Base-by-base conservation (phyloP, 1,140 invertebrate genomes). In the Temnothorax longispinosus region DNA sequence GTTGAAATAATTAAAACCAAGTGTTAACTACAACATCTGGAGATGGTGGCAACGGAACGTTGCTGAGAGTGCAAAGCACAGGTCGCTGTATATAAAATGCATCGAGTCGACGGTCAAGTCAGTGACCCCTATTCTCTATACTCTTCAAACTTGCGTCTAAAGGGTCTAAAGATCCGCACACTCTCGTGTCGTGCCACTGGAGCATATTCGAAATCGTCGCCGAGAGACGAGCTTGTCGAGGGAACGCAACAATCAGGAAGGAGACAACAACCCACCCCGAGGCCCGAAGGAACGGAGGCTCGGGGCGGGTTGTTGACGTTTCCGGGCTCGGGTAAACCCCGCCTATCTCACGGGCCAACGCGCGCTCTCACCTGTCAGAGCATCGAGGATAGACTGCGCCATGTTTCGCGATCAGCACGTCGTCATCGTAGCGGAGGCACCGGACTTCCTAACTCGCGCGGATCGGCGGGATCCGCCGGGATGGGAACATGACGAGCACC, bases 381-480 rank as follows among this genome's bases (percentile, higher is more conserved):
- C 92, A 87, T 95, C 94, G 86, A 95, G 94, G 85, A 95, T 94
- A 85, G 93, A 93, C 44, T 94, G 93, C 88, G 94, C 93, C 94
- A 95, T 95, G 67, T 87, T 88, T 90, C 72, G 72, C 41, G 75
- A 80, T 85, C 87, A 77, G 77, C 60, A 60, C 67, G 74, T 35
- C n/a, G 38, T 87, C 75, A 88, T 92, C 87, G 85, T 92, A 82
- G n/a, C 54, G 27, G 54, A 21, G 8, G 32, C 69, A 69, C 58
- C 50, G 88, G 88, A 82, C 69, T 52, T 1, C 54, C 72, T 62
- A 65, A 50, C 76, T 74, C 86, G 88, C 78, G 88, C 67, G 50
- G 87, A 38, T 82, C 62, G 58, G 84, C 75, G 87, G 64, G 35
- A 81, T 76, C 64, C 88, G 76, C 67, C 86, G 65, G 64, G 85